Evolutionary conservation across 2,797 vertebrate species (phyloP).

Genomic region (Molossus alvarezi): DNA sequence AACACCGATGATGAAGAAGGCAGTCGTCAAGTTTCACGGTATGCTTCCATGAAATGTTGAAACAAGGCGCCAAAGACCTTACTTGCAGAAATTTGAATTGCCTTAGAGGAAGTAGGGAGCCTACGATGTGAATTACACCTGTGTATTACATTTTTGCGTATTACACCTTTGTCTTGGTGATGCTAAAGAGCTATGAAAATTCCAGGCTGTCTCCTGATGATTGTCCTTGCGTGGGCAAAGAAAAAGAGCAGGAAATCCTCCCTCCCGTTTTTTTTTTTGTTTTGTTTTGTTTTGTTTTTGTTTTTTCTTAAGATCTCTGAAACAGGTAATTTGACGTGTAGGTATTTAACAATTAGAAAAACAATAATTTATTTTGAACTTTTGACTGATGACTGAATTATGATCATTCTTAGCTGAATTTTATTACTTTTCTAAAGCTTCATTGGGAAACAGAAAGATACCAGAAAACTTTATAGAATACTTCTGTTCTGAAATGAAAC

Average conservation of each 20-base stretch:
- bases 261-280: neutral
- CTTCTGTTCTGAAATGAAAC: slow-evolving; percentile 66
- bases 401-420: neutral
- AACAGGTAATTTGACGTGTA: slow-evolving; percentile 47
- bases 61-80: neutral
- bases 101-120: neutral
- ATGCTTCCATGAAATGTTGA: neutral
- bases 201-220: neutral
- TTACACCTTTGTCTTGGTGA: neutral
- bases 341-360: slow-evolving; percentile 50
- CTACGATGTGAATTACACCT: neutral
- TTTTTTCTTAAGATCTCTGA: neutral
- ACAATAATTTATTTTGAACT: slow-evolving; percentile 27
- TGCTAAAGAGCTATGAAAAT: slow-evolving; percentile 11
- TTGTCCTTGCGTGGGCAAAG: slow-evolving; percentile 8
- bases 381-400: neutral
- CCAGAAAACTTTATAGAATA: slow-evolving; percentile 28
- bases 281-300: neutral
- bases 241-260: neutral
- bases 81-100: neutral
- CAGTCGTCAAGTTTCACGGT: neutral
- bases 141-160: slow-evolving; percentile 27
- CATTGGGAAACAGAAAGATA: slow-evolving; percentile 45
- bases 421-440: slow-evolving; percentile 57
- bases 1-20: neutral